These are phyloP conservation scores for Trididemnum nubilum DNA, from an alignment of 23 tunicate species.

Conservation along the genomic window DNA sequence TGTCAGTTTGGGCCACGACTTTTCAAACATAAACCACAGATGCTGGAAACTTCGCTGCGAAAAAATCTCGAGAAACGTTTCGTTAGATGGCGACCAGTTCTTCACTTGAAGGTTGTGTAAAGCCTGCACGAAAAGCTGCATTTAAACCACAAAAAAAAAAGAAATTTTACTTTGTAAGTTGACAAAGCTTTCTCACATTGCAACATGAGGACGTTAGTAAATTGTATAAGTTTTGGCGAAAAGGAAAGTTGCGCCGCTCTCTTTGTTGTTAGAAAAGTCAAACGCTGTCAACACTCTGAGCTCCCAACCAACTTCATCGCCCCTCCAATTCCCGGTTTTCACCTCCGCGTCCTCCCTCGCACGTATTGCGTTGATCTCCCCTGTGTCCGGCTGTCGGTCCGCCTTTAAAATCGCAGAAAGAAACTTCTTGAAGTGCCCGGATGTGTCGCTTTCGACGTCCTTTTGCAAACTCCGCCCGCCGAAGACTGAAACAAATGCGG, in stretches of 20 bases:
- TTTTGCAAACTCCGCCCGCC: conserved; percentile 51
- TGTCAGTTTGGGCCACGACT: conserved; percentile 72
- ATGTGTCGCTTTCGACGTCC: conserved; percentile 82
- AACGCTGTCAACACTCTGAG: too few relatives aligned
- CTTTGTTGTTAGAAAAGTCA: neutral
- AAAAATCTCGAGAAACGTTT: conserved; percentile 71
- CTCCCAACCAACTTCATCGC: too few relatives aligned
- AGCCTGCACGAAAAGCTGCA: conserved; percentile 31
- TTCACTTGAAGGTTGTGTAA: conserved; percentile 56
- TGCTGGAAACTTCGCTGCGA: conserved; percentile 82
- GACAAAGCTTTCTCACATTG: too few relatives aligned
- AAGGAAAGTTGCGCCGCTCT: too few relatives aligned
- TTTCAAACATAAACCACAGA: conserved; percentile 74
- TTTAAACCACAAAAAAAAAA: too few relatives aligned
- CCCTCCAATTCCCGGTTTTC: too few relatives aligned
- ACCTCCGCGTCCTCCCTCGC: conserved; percentile 86
- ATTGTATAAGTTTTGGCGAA: too few relatives aligned
- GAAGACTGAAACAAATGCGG: conserved; percentile 10
- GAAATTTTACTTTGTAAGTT: too few relatives aligned
- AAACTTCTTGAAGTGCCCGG: conserved; percentile 74
- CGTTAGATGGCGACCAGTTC: conserved; percentile 69
- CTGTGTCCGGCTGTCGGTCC: conserved; percentile 61
- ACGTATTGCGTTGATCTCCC: conserved; percentile 56
- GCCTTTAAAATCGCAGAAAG: conserved; percentile 60
- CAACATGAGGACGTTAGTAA: too few relatives aligned